Evolutionary conservation across 2,113 vertebrate species (phyloP).

Genomic region (Acrocephalus arundinaceus): DNA sequence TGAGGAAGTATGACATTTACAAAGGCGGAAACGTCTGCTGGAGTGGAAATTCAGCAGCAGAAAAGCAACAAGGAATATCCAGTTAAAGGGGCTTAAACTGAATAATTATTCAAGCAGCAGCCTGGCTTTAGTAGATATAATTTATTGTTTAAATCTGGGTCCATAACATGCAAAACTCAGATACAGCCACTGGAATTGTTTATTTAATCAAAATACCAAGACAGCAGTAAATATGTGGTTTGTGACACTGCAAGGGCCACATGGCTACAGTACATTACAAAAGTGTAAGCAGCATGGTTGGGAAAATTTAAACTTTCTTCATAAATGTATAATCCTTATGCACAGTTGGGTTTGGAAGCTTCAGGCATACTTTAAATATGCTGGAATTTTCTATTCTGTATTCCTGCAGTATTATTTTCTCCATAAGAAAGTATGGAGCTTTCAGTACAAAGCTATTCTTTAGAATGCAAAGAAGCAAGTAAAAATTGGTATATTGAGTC

Average conservation of each 20-base stretch:
- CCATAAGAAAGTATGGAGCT: not conserved
- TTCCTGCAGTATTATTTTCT: not conserved
- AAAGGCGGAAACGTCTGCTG: not conserved
- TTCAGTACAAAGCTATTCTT: not conserved
- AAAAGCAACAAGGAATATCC: not conserved
- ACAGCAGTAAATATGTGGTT: not conserved
- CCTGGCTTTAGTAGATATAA: not conserved
- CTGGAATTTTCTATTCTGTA: not conserved
- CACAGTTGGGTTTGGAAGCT: not conserved
- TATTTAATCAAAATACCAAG: not conserved
- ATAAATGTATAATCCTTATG: not conserved
- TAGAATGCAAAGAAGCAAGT: not conserved
- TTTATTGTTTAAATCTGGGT: not conserved
- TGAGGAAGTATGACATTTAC: not conserved
- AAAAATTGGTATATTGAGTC: not conserved
- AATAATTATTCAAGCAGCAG: not conserved
- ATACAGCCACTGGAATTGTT: not conserved
- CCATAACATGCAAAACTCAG: not conserved
- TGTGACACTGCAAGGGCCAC: not conserved
- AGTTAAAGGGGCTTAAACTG: not conserved
- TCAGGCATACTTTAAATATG: not conserved
- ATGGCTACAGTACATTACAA: not conserved
- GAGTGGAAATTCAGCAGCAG: not conserved
- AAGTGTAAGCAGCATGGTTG: not conserved
- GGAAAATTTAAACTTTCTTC: not conserved